Evolutionary conservation across 2,113 vertebrate genomes (phyloP).

Genomic region (Amblyornis subalaris): DNA sequence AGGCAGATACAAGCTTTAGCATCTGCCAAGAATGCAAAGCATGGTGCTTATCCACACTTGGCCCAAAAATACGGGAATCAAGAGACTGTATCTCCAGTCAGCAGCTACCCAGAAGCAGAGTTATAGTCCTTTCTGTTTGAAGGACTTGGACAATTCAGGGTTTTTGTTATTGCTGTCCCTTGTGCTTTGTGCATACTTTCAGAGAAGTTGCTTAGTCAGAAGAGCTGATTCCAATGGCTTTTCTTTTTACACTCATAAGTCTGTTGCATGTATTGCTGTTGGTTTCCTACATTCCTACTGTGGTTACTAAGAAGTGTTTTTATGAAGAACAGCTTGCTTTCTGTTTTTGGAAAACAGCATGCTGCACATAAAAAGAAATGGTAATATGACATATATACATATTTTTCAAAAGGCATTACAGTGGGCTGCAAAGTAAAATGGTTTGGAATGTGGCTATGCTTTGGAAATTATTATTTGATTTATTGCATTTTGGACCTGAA

Average conservation of each 20-base stretch:
- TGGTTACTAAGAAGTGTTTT: conserved; percentile 26
- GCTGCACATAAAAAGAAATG: conserved; percentile 30
- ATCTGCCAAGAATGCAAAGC: conserved; percentile 64
- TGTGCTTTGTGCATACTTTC: neutral
- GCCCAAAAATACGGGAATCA: conserved; percentile 10
- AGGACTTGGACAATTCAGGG: neutral
- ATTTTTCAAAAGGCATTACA: neutral
- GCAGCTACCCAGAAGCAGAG: conserved; percentile 24
- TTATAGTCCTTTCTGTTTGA: neutral
- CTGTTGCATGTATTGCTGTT: neutral
- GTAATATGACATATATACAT: neutral
- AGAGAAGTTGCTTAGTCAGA: conserved; percentile 53
- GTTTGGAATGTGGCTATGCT: neutral
- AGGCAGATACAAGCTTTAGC: conserved; percentile 56
- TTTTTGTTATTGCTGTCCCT: neutral
- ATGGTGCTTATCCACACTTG: conserved; percentile 20
- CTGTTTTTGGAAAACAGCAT: conserved; percentile 39
- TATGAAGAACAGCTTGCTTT: conserved; percentile 39
- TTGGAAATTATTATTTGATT: neutral
- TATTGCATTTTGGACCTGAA: neutral
- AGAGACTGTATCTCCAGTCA: conserved; percentile 26
- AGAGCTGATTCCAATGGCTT: neutral
- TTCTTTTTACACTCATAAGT: neutral
- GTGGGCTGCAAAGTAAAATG: conserved; percentile 2
- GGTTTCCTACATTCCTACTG: conserved; percentile 23